Percentiles rank a stretch among this genome's conserved stretches.
These are phyloP conservation scores for Zosterops hypoxanthus DNA, from an alignment of 2,113 vertebrate genomes.

Conservation along the genomic window DNA sequence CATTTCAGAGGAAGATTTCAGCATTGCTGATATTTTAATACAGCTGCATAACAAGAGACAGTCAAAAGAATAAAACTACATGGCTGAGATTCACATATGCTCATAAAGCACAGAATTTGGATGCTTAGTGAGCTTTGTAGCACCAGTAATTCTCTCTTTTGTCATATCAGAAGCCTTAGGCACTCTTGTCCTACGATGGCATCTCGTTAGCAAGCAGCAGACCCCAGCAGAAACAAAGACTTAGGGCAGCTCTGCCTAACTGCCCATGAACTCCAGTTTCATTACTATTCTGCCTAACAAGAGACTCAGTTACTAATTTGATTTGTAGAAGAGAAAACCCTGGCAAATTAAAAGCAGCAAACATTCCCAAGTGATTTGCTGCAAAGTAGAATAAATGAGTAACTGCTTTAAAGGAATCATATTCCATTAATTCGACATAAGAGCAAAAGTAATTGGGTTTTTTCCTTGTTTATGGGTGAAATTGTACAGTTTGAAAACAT, in stretches of 20 bases:
- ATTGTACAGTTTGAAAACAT: not conserved
- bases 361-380: constrained; percentile 18
- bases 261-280: constrained; percentile 25
- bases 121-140: constrained; percentile 35
- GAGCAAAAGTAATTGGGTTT: not conserved
- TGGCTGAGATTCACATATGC: constrained; percentile 18
- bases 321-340: constrained; percentile 47
- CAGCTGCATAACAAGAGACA: constrained; percentile 1
- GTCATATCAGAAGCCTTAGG: constrained; percentile 5
- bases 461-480: not conserved
- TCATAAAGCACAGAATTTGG: constrained; percentile 24
- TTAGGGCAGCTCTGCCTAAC: constrained; percentile 23
- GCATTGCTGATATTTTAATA: not conserved
- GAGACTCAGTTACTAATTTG: constrained; percentile 30
- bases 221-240: constrained; percentile 21
- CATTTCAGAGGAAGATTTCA: not conserved
- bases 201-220: constrained; percentile 59
- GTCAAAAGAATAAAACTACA: constrained; percentile 42
- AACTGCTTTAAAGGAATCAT: constrained; percentile 25
- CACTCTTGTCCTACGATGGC: not conserved
- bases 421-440: constrained; percentile 12
- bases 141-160: constrained; percentile 28
- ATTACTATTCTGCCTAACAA: constrained; percentile 41
- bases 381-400: constrained; percentile 22
- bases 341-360: constrained; percentile 42